phyloP scores from a whole-genome alignment of 2,797 vertebrate species.

The Gymnoscopelus microlampas region DNA sequence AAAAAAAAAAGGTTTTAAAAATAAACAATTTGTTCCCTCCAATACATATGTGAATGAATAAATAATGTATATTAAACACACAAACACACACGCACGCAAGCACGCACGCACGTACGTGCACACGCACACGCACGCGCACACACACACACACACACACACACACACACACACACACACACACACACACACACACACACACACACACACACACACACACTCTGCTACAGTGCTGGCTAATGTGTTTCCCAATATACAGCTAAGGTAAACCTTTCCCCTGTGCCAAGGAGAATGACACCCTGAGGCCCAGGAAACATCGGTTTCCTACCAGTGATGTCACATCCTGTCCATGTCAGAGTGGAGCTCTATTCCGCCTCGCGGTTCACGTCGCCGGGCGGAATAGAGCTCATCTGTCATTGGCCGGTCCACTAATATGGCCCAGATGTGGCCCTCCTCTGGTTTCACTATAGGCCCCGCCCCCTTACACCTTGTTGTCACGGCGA shows the following conservation, averaged over 20 bases:
- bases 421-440: conserved; percentile 60
- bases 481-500: conserved; percentile 36
- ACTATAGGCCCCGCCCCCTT: background rate
- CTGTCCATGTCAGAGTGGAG: conserved; percentile 29
- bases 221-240: background rate
- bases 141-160: too few species aligned
- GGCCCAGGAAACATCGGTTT: conserved; percentile 37
- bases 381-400: conserved; percentile 32
- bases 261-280: conserved; percentile 16
- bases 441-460: conserved; percentile 46
- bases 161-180: conserved; percentile 15
- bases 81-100: too few species aligned
- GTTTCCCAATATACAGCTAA: background rate
- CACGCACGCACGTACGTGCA: too few species aligned
- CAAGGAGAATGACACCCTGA: conserved; percentile 14
- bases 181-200: conserved; percentile 9
- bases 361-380: conserved; percentile 15
- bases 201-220: conserved; percentile 1
- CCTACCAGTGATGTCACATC: conserved; percentile 50
- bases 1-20: too few species aligned
- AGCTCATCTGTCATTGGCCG: conserved; percentile 56
- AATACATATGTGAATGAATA: too few species aligned
- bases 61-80: too few species aligned
- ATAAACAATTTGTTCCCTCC: too few species aligned
- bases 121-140: too few species aligned